phyloP scores from a whole-genome alignment of 2,797 vertebrate genomes.

The Alcedo atthis region DNA sequence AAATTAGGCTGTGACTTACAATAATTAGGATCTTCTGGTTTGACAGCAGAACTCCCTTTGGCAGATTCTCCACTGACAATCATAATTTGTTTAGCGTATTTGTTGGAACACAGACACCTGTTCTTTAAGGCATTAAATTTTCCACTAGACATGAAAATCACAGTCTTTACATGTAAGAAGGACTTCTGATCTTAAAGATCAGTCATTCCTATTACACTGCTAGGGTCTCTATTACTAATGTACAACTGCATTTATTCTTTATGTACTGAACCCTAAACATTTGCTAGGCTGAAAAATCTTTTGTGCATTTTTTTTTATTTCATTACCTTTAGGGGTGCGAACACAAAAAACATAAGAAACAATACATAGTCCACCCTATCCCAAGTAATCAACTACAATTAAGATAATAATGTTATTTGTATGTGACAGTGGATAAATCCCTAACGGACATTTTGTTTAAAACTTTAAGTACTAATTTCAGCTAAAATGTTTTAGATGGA shows the following conservation, averaged over 20 bases:
- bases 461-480: not conserved
- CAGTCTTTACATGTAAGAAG: not conserved
- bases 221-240: not conserved
- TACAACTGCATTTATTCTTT: not conserved
- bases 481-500: not conserved
- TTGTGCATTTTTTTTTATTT: not conserved
- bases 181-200: not conserved
- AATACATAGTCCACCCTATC: not conserved
- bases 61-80: not conserved
- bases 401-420: not conserved
- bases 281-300: not conserved
- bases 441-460: not conserved
- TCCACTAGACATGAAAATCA: not conserved
- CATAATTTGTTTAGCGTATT: not conserved
- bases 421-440: not conserved
- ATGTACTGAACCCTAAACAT: not conserved
- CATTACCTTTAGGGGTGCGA: not conserved
- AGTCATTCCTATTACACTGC: not conserved
- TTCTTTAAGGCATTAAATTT: not conserved
- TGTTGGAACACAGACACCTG: not conserved
- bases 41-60: not conserved
- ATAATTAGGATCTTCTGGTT: not conserved
- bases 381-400: not conserved
- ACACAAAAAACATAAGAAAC: not conserved
- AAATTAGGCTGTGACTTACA: not conserved